Evolutionary conservation across 1,140 invertebrate genomes (phyloP), one percentile per base, ranked within the genome.

Genomic region (Arctopsyche grandis): DNA sequence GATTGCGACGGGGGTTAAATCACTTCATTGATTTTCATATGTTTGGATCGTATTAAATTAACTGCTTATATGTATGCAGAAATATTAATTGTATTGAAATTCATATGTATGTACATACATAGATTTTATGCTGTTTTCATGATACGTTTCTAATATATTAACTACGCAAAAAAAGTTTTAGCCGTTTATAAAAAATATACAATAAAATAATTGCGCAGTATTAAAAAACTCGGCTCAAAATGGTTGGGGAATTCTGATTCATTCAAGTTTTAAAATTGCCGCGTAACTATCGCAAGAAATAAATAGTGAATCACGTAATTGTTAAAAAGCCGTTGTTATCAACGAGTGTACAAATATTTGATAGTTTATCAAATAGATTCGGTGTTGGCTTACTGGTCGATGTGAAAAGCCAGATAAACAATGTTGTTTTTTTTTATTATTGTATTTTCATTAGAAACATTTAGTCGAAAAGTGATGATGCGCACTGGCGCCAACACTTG

Each of bases 261-360:
- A 66, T 66, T 66, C 63, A 66, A n/a, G 14, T 3, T 19, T 26
- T 21, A 16, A 60, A 60, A 60, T 19, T 24, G 21, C 63, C 12
- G 19, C 24, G 21, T 66, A 66, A 66, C 63, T 10, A 10, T 66
- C 63, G 24, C 24, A 66, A 29, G 24, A 22, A 48, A 71, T 43
- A 71, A 71, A 71, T 43, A 69, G 66, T 71, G 69, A 71, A 71
- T 71, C 69, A 71, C 69, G 38, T 71, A 71, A 71, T 71, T 71
- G 69, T 71, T 44, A 71, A 48, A 48, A 71, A 71, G 44, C 16
- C 69, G 69, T 38, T 38, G 29, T 71, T 71, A 71, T 71, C 69
- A 21, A n/a, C 14, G 69, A 3, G 38, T n/a, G 44, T 19, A 46
- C 44, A 48, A 71, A 71, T 71, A 48, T 71, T 71, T 48, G 69